Conservation (phyloP, 2,888 invertebrate genomes). For the Isotomurus palustris region DNA sequence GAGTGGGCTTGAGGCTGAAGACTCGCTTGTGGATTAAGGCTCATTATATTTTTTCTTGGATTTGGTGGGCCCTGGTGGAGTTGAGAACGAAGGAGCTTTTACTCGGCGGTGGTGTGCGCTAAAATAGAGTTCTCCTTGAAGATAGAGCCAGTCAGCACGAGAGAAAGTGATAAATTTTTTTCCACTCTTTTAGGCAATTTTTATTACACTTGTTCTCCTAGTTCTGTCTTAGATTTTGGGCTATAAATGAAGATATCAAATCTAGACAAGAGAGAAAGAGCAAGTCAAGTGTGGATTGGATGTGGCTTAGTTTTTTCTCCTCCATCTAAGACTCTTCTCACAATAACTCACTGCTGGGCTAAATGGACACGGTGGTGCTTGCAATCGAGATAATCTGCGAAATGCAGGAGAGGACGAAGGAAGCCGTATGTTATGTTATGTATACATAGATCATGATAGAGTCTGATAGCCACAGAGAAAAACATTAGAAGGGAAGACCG, state of each 20-base stretch:
- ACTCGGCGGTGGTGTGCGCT: too few relatives aligned
- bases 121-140: too few relatives aligned
- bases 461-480: too few relatives aligned
- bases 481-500: slow-evolving; percentile 1
- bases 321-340: slow-evolving; percentile 7
- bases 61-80: too few relatives aligned
- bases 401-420: not conserved
- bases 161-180: slow-evolving; percentile 16
- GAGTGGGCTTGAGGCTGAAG: too few relatives aligned
- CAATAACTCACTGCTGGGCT: not conserved
- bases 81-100: too few relatives aligned
- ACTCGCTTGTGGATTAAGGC: too few relatives aligned
- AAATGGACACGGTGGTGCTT: not conserved
- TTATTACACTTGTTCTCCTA: slow-evolving; percentile 10
- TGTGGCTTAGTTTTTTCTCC: slow-evolving; percentile 9
- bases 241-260: slow-evolving; percentile 15
- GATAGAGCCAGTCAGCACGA: slow-evolving; percentile 6
- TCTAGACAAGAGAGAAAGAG: slow-evolving; percentile 11
- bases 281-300: slow-evolving; percentile 13
- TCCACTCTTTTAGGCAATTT: slow-evolving; percentile 16
- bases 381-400: not conserved
- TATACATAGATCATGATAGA: not conserved
- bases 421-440: not conserved
- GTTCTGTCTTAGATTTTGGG: slow-evolving; percentile 8
- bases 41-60: too few relatives aligned